Base-by-base conservation (phyloP, 1,140 invertebrate species). In the Kradibia gibbosae region DNA sequence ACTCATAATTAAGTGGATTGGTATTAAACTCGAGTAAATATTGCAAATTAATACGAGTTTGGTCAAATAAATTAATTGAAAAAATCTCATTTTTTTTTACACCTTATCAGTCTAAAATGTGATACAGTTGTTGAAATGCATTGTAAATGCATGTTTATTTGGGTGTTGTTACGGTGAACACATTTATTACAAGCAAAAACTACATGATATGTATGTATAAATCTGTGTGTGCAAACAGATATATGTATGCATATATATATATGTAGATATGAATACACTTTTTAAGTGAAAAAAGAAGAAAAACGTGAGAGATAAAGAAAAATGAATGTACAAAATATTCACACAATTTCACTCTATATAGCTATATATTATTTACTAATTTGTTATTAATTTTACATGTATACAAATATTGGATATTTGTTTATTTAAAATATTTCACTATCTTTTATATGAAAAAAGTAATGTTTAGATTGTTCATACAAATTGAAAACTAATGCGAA, bases 1-100 rank as follows among this genome's bases (percentile, higher is more conserved):
- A 11, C 45, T 72, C 13, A 78, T 78, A 70, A 53, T 79, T 70
- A 71, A 71, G 67, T 50, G 17, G 15, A 22, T 72, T 60, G 39
- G 62, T 72, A 20, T 73, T 78, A 78, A 71, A 71, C 55, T 53
- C 36, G 13, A 45, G 25, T 55, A 71, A 57, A 78, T 71, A 13
- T 78, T 80, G 73, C 70, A 72, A 80, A 80, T 25, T 73, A 70
- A 39, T 62, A 60, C 17, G 28, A 80, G 45, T 72, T n/a, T 50
- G 55, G 39, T 57, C 55, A 71, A 79, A 36, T 39, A 79, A 79
- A 70, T 36, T 50, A 70, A 78, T n/a, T n/a, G 72, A 78, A 22
- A 75, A 78, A 71, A 34, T 13, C 39, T 70, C 39, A 70, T 53
- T 78, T 53, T 78, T n/a, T 25, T 67, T 50, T 67, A 67, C 45